Evolutionary conservation across 2,888 invertebrate genomes (phyloP).

Genomic region (Nymphalis urticae): DNA sequence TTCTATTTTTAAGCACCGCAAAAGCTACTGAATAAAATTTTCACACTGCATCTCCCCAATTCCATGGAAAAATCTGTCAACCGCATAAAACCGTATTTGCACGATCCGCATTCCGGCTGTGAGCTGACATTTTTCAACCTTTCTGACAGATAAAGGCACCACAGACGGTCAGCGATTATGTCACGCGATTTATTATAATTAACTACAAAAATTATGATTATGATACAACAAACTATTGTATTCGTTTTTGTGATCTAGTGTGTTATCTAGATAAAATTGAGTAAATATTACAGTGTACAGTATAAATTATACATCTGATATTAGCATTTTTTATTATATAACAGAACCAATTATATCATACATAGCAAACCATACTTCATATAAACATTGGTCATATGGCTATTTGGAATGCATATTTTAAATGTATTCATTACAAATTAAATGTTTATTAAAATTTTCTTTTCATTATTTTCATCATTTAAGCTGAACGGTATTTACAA

Average conservation of each 20-base stretch:
- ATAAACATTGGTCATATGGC: no score
- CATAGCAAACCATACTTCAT: no score
- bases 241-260: background rate
- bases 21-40: conserved; percentile 21
- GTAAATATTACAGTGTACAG: no score
- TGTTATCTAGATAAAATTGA: no score
- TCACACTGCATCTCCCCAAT: conserved; percentile 13
- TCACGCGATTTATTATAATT: background rate
- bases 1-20: conserved; percentile 5
- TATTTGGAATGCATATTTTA: no score
- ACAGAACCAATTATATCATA: no score
- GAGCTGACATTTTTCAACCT: conserved; percentile 31
- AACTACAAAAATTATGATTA: background rate
- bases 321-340: no score
- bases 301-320: no score
- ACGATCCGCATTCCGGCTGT: conserved; percentile 24
- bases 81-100: conserved; percentile 37
- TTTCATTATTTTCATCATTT: no score
- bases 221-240: background rate
- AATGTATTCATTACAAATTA: no score
- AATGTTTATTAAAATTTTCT: no score
- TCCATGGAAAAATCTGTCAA: conserved; percentile 33
- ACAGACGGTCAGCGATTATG: conserved; percentile 2
- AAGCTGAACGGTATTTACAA: no score
- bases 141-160: conserved; percentile 15